Evolutionary conservation across 2,888 invertebrate genomes (phyloP).

Genomic region (Cyclophora albipunctata): DNA sequence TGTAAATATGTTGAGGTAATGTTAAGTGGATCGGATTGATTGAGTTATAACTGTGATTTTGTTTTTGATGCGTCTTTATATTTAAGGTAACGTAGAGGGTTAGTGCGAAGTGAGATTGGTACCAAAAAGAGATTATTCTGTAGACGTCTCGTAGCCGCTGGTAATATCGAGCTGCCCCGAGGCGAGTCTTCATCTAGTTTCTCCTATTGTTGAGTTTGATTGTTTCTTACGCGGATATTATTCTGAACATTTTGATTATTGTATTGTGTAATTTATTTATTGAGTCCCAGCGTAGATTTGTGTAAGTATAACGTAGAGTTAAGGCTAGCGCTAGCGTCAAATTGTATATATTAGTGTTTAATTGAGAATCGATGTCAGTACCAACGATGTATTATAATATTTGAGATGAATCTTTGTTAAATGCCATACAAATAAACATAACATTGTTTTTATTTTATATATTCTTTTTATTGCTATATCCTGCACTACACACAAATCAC

Average conservation of each 20-base stretch:
- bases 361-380: constrained; percentile 63
- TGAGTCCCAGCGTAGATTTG: constrained; percentile 47
- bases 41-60: constrained; percentile 68
- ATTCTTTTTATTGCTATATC: constrained; percentile 25
- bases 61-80: constrained; percentile 53
- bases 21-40: constrained; percentile 32
- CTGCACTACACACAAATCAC: too few relatives aligned
- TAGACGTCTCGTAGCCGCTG: constrained; percentile 53
- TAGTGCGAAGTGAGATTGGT: constrained; percentile 68
- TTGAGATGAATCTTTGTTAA: constrained; percentile 60
- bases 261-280: constrained; percentile 61
- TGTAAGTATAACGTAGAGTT: constrained; percentile 53
- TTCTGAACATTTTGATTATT: constrained; percentile 29
- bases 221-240: constrained; percentile 30
- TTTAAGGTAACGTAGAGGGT: constrained; percentile 47
- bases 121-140: constrained; percentile 71
- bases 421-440: constrained; percentile 67
- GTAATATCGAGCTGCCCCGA: constrained; percentile 28
- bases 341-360: constrained; percentile 63
- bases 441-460: constrained; percentile 70
- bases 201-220: constrained; percentile 54
- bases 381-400: constrained; percentile 69
- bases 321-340: constrained; percentile 37
- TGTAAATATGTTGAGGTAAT: constrained; percentile 55
- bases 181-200: constrained; percentile 33